phyloP scores from a whole-genome alignment of 2,797 vertebrate species.

The Spinus pinus region DNA sequence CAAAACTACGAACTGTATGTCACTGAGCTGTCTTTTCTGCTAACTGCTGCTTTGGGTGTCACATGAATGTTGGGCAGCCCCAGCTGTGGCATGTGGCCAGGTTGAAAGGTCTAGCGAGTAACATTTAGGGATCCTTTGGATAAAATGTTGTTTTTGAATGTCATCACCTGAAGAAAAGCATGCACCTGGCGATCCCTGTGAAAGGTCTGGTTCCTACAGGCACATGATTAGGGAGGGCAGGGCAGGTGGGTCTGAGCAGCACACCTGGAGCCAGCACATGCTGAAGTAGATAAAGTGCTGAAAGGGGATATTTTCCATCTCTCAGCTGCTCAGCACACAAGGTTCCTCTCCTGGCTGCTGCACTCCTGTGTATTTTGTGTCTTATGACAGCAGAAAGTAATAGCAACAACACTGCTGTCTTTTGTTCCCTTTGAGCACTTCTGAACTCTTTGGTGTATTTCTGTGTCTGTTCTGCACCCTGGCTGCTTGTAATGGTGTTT shows the following conservation, averaged over 20 bases:
- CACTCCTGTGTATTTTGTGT: not conserved
- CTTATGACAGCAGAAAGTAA: not conserved
- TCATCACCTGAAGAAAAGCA: not conserved
- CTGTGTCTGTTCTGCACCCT: not conserved
- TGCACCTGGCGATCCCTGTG: not conserved
- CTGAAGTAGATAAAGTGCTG: not conserved
- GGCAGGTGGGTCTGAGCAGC: not conserved
- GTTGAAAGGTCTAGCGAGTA: not conserved
- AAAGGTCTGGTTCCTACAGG: not conserved
- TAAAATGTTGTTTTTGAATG: not conserved
- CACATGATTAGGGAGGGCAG: rapidly evolving
- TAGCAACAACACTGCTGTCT: not conserved
- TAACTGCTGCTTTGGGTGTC: not conserved
- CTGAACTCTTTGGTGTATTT: not conserved
- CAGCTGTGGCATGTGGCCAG: not conserved
- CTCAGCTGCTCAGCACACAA: not conserved
- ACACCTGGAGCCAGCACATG: not conserved
- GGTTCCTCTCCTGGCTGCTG: not conserved
- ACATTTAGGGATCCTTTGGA: not conserved
- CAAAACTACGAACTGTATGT: slow-evolving; percentile 96
- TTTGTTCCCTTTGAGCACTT: not conserved
- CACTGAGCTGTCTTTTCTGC: not conserved
- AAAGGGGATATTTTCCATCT: not conserved
- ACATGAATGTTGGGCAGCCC: not conserved
- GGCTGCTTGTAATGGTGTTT: not conserved